These are phyloP conservation scores for Cercocebus atys DNA, from an alignment of 2,113 vertebrate species.

Conservation along the genomic window DNA sequence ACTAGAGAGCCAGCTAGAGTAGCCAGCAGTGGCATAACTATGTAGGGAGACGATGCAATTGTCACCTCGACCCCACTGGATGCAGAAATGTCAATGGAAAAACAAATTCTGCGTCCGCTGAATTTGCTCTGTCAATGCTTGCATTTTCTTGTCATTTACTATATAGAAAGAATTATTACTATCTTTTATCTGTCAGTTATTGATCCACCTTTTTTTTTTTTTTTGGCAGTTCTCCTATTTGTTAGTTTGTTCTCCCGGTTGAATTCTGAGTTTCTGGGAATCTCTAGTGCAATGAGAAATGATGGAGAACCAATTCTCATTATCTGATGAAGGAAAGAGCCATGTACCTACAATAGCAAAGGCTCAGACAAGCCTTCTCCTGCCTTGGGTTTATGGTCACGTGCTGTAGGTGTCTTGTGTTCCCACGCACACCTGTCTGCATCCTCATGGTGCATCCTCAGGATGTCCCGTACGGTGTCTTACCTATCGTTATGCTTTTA, in stretches of 20 bases:
- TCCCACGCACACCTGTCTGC: fast-evolving
- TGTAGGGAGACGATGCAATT: fast-evolving
- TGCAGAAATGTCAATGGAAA: neutral
- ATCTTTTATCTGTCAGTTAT: neutral
- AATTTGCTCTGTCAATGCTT: too few species aligned
- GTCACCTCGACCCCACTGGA: neutral
- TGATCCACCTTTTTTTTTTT: neutral
- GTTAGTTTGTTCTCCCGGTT: neutral
- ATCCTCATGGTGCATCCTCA: fast-evolving
- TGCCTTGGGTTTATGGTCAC: fast-evolving
- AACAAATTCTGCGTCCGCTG: neutral
- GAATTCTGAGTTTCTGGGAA: neutral
- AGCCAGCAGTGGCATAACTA: fast-evolving
- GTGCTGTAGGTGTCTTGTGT: neutral
- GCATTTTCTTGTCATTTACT: too few species aligned
- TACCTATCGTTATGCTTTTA: fast-evolving
- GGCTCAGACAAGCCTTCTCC: too few species aligned
- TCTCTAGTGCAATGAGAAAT: neutral
- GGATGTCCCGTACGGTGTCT: fast-evolving
- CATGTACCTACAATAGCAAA: fast-evolving
- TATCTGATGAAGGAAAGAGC: neutral
- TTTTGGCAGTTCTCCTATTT: neutral
- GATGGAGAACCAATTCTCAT: fast-evolving
- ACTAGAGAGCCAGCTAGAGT: too few species aligned
- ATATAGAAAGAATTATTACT: neutral